These are phyloP conservation scores for Enteromius paludinosus DNA, from an alignment of 2,797 vertebrate species.

Conservation along the genomic window DNA sequence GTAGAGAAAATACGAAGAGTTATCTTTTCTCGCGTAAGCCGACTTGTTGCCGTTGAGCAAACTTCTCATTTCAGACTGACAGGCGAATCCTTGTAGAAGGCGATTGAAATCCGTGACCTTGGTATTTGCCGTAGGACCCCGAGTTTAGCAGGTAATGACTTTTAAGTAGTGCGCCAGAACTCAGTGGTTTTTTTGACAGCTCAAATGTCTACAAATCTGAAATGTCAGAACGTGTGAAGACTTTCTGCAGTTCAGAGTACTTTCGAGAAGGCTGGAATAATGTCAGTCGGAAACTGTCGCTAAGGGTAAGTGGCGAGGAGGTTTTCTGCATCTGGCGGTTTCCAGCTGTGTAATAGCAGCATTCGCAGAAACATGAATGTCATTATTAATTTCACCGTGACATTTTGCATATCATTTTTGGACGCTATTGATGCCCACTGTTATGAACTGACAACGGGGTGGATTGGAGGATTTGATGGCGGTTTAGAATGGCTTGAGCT, in stretches of 20 bases:
- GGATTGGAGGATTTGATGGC: not conserved
- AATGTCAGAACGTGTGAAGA: constrained; percentile 51
- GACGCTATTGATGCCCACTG: constrained; percentile 35
- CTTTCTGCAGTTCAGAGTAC: constrained; percentile 19
- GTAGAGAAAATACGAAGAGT: not conserved
- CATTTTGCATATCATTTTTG: constrained; percentile 59
- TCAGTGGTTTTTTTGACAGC: constrained; percentile 53
- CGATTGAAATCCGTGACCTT: constrained; percentile 61
- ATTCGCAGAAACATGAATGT: constrained; percentile 56
- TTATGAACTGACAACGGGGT: constrained; percentile 41
- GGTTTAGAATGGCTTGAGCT: constrained; percentile 11
- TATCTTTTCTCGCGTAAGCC: constrained; percentile 11
- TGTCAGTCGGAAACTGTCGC: constrained; percentile 37
- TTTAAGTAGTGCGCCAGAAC: constrained; percentile 59
- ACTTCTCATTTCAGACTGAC: constrained; percentile 47
- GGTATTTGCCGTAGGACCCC: constrained; percentile 54
- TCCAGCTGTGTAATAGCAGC: constrained; percentile 57
- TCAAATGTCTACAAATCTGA: constrained; percentile 55
- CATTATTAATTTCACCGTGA: constrained; percentile 62
- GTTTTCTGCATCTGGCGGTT: constrained; percentile 35
- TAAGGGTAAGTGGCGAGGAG: constrained; percentile 18
- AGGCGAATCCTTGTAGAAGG: constrained; percentile 53
- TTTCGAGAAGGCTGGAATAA: constrained; percentile 37
- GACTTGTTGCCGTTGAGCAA: constrained; percentile 35
- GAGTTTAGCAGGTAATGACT: constrained; percentile 58